Evolutionary conservation across 30 jellyfish, hydroid and myxozoan genomes (phyloP), one percentile per base, ranked within the genome.

Genomic region (Hydractinia symbiolongicarpus): DNA sequence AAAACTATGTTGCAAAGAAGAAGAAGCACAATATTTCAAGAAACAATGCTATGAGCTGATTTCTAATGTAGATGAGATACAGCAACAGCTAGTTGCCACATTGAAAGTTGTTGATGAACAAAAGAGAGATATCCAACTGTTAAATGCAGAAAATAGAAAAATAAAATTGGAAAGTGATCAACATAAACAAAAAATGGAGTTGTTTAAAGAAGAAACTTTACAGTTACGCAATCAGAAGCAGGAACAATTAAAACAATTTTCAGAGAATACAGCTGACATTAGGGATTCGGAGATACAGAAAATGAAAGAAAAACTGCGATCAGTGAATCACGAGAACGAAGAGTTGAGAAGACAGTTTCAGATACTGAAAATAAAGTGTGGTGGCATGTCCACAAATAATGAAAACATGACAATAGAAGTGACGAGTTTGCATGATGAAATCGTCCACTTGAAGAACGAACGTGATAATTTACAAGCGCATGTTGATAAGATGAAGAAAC

Each of bases 1-100:
- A n/a, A 6, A 64, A 44, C 2, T 64, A 51, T 51, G 0, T 6
- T n/a, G 9, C 4, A 64, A 64, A 64, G 40, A 44, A 13, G 0
- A 13, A 6, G 74, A 64, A 64, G 74, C 40, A 6, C 6, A 64
- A 64, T 7, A 51, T 13, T 64, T 64, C 19, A 64, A 13, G 74
- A 64, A 64, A 64, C 74, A 64, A 64, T 44, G 52, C 17, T 64
- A 8, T 64, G 19, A 64, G 74, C 74, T n/a, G 17, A 44, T n/a
- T 64, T n/a, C 19, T 6, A 64, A n/a, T 51, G 19, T 64, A 0
- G 17, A 64, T n/a, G 40, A 64, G 40, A 7, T 64, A 51, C 74
- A 64, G 16, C 19, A 13, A 6, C 9, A 64, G 9, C 40, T n/a
- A 44, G 40, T 64, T 44, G 40, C 74, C 9, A 13, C 19, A 64